Conservation (phyloP, 2,113 vertebrate genomes). For the Halichoerus grypus region DNA sequence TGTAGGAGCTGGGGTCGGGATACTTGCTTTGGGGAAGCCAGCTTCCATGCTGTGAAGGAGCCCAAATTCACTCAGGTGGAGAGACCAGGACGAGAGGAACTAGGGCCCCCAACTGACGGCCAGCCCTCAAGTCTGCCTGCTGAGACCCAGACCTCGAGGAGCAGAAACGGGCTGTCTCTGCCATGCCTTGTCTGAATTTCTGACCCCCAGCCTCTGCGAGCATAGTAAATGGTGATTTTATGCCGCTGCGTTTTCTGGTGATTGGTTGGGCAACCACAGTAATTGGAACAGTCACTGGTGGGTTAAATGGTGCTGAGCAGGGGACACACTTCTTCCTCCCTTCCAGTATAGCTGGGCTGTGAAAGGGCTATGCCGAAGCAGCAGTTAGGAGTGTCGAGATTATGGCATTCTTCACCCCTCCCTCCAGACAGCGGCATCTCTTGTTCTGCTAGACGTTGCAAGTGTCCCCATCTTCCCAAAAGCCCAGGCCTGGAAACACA, state of each 20-base stretch:
- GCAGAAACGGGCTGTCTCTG: neutral
- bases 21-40: neutral
- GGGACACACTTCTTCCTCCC: neutral
- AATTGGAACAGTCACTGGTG: neutral
- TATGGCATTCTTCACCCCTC: neutral
- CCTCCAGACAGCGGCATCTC: neutral
- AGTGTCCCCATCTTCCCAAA: neutral
- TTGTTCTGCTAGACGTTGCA: neutral
- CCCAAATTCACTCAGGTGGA: neutral
- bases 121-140: neutral
- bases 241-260: neutral
- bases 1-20: neutral
- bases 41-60: neutral
- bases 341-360: neutral
- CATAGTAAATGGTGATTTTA: neutral
- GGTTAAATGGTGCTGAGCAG: neutral
- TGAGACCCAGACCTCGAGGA: neutral
- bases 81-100: neutral
- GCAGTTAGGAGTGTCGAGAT: neutral
- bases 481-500: neutral
- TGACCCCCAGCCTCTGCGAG: neutral
- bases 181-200: neutral
- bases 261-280: neutral
- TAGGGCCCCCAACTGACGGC: neutral
- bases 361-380: neutral